Evolutionary conservation across 2,797 vertebrate species (phyloP), one percentile per base, ranked within the genome.

Genomic region (Gila robusta): DNA sequence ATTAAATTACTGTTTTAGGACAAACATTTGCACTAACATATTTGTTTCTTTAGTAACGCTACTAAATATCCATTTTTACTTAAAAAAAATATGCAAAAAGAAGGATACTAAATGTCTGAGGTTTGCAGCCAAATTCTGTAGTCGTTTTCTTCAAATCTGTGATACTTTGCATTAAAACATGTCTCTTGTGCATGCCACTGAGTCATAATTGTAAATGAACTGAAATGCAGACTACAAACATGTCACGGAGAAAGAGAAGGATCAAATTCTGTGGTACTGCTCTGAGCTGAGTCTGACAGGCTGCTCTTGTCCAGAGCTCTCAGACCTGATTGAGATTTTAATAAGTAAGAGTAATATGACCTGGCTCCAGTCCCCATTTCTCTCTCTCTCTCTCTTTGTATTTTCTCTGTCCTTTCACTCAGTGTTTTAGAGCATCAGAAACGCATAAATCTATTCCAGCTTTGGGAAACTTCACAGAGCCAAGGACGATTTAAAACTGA

Each of bases 251-350:
- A 90, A 88, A 86, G 71, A 90, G 72, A 86, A 74, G 86, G 84
- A 88, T 90, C 86, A 67, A 84, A 84, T 86, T 87, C 78, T 85
- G 87, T 77, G 72, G 87, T 90, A n/a, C 73, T 66, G 73, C 74
- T 76, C 78, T 88, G 81, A 70, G 64, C 47, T 47, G 74, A 89
- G 62, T 64, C 66, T 82, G 79, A 85, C 84, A 70, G 83, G 64
- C 78, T 83, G 81, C 83, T 88, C 87, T 70, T 71, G 88, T 87
- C 79, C 86, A 85, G 82, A 89, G 86, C 83, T 84, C 86, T 91
- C 87, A 89, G 90, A 89, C 87, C 87, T 89, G 85, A 89, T 85
- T 88, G 88, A 89, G 88, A 77, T 89, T 91, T 88, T 89, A 89
- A 89, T 90, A 89, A 88, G 88, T 72, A 79, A 86, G 81, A 87